phyloP scores from a whole-genome alignment of 2,113 vertebrate species.

The Heterochromis multidens region DNA sequence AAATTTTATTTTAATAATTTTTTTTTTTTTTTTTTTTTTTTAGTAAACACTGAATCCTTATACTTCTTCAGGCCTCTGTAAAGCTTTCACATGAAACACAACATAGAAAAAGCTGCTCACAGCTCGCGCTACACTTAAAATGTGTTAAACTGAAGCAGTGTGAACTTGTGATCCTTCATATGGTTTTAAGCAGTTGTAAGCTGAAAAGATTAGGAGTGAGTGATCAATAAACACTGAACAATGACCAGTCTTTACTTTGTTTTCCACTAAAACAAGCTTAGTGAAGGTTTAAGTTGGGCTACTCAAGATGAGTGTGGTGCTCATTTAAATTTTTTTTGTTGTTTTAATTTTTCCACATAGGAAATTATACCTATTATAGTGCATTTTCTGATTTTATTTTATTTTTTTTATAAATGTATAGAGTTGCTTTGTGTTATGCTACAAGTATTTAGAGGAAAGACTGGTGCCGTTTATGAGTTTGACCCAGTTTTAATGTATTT shows the following conservation, averaged over 20 bases:
- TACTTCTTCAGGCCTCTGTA: background rate
- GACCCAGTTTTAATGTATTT: background rate
- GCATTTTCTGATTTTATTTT: background rate
- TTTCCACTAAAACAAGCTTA: background rate
- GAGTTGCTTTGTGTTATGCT: background rate
- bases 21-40: background rate
- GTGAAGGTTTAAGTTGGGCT: background rate
- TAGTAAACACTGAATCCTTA: background rate
- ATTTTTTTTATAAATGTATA: background rate
- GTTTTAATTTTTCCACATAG: background rate
- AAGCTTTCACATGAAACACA: background rate
- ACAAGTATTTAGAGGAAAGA: background rate
- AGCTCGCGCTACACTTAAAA: background rate
- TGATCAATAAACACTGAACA: background rate
- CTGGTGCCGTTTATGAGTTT: background rate
- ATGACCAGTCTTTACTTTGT: background rate
- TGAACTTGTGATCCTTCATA: background rate
- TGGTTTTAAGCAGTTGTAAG: background rate
- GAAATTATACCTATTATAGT: background rate
- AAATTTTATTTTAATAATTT: no score
- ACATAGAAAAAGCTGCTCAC: background rate
- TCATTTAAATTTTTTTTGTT: background rate
- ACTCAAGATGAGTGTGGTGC: background rate
- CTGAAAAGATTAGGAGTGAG: background rate
- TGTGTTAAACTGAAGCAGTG: background rate